Percentiles rank a stretch among this genome's conserved stretches.
phyloP scores from a whole-genome alignment of 2,797 vertebrate species.

The Chelidonichthys spinosus region DNA sequence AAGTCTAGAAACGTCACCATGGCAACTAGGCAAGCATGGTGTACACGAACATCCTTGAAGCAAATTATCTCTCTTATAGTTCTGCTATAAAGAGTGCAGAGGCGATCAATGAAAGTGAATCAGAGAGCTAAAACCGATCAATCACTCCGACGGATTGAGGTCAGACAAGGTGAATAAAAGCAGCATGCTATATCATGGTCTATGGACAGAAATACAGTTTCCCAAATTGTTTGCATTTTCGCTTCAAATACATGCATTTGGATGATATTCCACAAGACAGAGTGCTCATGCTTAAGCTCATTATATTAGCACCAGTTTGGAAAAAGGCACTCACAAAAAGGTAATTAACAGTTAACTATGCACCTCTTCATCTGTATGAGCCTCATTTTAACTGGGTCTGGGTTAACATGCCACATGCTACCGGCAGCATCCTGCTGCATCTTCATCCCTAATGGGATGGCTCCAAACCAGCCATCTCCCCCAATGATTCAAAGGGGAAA shows the following conservation, averaged over 20 bases:
- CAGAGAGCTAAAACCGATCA: constrained; percentile 29
- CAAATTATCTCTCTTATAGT: constrained; percentile 43
- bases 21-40: constrained; percentile 80
- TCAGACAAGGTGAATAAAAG: constrained; percentile 54
- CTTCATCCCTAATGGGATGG: constrained; percentile 13
- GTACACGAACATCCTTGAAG: constrained; percentile 64
- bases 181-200: background rate
- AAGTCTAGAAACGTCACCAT: constrained; percentile 78
- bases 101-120: constrained; percentile 8
- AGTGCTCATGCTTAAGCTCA: background rate
- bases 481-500: background rate
- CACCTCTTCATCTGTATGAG: background rate
- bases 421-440: background rate
- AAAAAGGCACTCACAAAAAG: background rate
- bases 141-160: constrained; percentile 37
- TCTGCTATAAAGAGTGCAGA: constrained; percentile 5
- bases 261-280: background rate
- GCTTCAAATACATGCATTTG: background rate
- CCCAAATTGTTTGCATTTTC: background rate
- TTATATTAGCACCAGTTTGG: background rate
- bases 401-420: constrained; percentile 16
- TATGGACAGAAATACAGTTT: background rate
- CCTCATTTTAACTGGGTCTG: background rate
- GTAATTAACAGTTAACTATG: constrained; percentile 5
- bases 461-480: constrained; percentile 1